Evolutionary conservation across 2,113 vertebrate genomes (phyloP).

Genomic region (Haplotaxodon microlepis): DNA sequence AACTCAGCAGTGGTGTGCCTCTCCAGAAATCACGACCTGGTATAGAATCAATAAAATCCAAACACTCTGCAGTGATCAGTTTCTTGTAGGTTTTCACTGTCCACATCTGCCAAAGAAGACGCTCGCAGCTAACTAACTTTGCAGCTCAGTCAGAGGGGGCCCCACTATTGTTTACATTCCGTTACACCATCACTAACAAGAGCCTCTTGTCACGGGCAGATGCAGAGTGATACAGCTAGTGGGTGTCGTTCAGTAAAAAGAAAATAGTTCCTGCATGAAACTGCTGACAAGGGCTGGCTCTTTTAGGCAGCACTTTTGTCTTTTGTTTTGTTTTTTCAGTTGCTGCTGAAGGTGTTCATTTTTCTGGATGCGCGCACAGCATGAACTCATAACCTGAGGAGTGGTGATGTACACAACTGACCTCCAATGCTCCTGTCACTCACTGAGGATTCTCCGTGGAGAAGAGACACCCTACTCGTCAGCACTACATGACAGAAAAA

Average conservation of each 20-base stretch:
- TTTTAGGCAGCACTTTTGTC: neutral
- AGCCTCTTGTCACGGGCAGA: neutral
- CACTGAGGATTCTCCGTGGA: neutral
- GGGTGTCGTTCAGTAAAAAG: neutral
- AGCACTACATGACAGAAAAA: neutral
- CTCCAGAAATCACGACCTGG: neutral
- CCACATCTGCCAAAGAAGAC: neutral
- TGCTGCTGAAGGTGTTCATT: neutral
- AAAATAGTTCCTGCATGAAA: neutral
- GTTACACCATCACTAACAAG: neutral
- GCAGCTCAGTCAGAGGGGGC: neutral
- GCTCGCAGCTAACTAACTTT: neutral
- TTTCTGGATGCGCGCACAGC: neutral
- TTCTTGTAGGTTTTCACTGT: neutral
- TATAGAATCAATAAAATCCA: neutral
- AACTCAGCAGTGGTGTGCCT: neutral
- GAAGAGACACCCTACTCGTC: neutral
- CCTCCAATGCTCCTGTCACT: neutral
- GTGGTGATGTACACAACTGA: neutral
- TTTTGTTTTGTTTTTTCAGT: neutral
- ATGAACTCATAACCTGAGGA: neutral
- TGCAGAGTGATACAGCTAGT: neutral
- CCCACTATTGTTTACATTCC: neutral
- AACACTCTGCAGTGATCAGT: neutral
- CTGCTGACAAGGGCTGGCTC: neutral